These are phyloP conservation scores for Chelonoidis abingdonii DNA, from an alignment of 2,113 vertebrate genomes.

Conservation along the genomic window DNA sequence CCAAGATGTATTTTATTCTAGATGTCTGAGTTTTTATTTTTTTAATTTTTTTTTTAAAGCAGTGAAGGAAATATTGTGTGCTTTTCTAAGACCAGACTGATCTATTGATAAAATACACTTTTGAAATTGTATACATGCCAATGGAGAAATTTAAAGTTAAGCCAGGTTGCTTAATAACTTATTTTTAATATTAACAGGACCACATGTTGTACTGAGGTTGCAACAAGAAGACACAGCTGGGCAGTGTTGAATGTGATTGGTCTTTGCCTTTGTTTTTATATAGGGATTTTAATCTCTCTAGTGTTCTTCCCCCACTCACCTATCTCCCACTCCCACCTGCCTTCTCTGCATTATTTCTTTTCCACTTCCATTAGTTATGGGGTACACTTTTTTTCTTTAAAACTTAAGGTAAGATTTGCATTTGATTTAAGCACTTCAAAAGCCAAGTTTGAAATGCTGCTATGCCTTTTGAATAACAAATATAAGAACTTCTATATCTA, in stretches of 20 bases:
- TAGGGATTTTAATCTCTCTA: not conserved
- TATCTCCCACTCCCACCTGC: not conserved
- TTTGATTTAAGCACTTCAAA: slow-evolving; percentile 17
- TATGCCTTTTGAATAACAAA: not conserved
- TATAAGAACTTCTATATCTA: not conserved
- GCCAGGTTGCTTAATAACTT: not conserved
- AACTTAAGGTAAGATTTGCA: not conserved
- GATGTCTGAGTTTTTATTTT: not conserved
- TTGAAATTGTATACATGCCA: not conserved
- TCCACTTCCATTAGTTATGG: not conserved
- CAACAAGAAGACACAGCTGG: accelerated
- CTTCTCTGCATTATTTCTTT: not conserved
- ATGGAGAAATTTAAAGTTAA: slow-evolving; percentile 1
- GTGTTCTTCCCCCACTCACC: not conserved
- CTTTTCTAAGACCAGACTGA: not conserved
- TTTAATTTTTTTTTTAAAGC: not conserved
- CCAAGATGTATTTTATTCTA: not conserved
- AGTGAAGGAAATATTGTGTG: not conserved
- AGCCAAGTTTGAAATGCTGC: not conserved
- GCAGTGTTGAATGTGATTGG: not conserved
- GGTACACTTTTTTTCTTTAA: not conserved
- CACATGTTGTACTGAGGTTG: not conserved
- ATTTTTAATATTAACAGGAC: slow-evolving; percentile 32
- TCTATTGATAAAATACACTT: not conserved
- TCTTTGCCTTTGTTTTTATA: accelerated